Base-by-base conservation (phyloP, 2,113 vertebrate genomes). In the Charadrius vociferus region DNA sequence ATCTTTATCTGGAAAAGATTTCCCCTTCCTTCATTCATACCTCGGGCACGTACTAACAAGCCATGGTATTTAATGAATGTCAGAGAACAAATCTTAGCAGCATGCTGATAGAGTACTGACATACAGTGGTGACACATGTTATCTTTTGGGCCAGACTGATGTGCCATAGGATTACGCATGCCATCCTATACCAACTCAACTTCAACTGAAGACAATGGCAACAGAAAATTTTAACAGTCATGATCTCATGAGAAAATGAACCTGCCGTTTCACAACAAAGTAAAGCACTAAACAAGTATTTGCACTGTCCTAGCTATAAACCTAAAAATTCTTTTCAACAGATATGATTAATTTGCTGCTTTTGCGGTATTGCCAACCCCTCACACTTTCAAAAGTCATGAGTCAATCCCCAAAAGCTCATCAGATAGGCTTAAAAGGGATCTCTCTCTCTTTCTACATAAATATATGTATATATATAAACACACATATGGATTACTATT, bases 21-120 rank as follows among this genome's bases (percentile, higher is more conserved):
- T 58, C 53, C 45, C 29, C 36, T 94, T 96, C 61, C 67, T 91
- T 89, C 52, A 29, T 36, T 86, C 55, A 30, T 62, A 20, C 78
- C 62, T 21, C 19, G 37, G 91, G 83, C 96, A 80, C 5, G 95
- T 94, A 68, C 36, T 30, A 79, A 96, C 97, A 96, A 67, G 96
- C 52, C 41, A 11, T 49, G 66, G 95, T 80, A 97, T 96, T 90
- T 92, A 32, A 53, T 43, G 84, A 81, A 86, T 78, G 74, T 21
- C 74, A 72, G 66, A 61, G 90, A 74, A 83, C 79, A 74, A 32
- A 58, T 16, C 71, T 26, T 12, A 37, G 93, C 92, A 92, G 86
- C 74, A 86, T 22, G 63, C 85, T 92, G 88, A 77, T 18, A 29
- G 78, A 81, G 49, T 29, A 74, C 79, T 74, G 92, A 67, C 85